Percentiles rank a stretch among this genome's conserved stretches.
These are phyloP conservation scores for Rhinophrynus dorsalis DNA, from an alignment of 2,797 vertebrate genomes.

Conservation along the genomic window DNA sequence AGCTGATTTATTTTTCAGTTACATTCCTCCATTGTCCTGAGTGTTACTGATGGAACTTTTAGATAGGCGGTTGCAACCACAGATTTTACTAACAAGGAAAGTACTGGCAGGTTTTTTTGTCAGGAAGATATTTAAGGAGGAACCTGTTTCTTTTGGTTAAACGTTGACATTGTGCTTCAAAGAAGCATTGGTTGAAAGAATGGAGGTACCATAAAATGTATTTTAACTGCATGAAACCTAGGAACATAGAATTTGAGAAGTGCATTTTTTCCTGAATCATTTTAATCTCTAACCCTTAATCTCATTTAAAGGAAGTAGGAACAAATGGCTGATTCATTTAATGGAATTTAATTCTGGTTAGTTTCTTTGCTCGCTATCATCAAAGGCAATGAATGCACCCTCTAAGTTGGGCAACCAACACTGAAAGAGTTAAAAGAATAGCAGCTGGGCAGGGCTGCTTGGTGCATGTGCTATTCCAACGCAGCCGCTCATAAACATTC, in stretches of 20 bases:
- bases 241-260: background rate
- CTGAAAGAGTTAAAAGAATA: too few species aligned
- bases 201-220: slow-evolving; percentile 10
- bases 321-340: slow-evolving; percentile 24
- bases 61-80: slow-evolving; percentile 58
- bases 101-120: slow-evolving; percentile 53
- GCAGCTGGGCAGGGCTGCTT: too few species aligned
- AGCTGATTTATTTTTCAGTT: slow-evolving; percentile 79
- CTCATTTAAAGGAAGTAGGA: background rate
- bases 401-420: too few species aligned
- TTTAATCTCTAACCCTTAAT: background rate
- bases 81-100: slow-evolving; percentile 50
- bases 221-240: background rate
- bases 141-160: slow-evolving; percentile 38
- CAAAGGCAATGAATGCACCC: too few species aligned
- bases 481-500: too few species aligned
- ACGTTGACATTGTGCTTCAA: slow-evolving; percentile 18
- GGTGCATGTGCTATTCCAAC: too few species aligned
- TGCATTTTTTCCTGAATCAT: background rate
- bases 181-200: slow-evolving; percentile 1
- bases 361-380: too few species aligned
- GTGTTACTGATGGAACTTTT: slow-evolving; percentile 71
- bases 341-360: slow-evolving; percentile 16
- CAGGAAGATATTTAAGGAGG: slow-evolving; percentile 18
- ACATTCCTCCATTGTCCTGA: slow-evolving; percentile 72